Evolutionary conservation across 2,888 invertebrate species (phyloP).

Genomic region (Serrognathus titanus): DNA sequence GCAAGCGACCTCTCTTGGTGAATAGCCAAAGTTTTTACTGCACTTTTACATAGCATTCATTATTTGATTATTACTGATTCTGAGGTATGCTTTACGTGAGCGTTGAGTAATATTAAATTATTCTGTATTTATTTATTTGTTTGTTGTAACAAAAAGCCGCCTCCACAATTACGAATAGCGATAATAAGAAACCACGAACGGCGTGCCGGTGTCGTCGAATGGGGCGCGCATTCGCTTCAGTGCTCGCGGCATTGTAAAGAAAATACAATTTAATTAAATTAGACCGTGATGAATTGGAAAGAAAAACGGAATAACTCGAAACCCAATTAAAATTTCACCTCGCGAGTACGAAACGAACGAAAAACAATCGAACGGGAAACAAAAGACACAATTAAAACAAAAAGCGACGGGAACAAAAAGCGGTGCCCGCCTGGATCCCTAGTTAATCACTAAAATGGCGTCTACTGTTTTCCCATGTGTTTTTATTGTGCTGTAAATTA

Average conservation of each 20-base stretch:
- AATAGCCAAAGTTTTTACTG: too few relatives aligned
- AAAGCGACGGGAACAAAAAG: slow-evolving; percentile 49
- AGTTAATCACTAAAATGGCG: slow-evolving; percentile 54
- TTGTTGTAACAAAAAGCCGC: too few relatives aligned
- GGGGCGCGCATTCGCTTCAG: slow-evolving; percentile 1
- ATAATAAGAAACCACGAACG: too few relatives aligned
- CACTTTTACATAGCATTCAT: too few relatives aligned
- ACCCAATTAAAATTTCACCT: slow-evolving; percentile 49
- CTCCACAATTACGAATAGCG: too few relatives aligned
- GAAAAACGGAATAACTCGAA: slow-evolving; percentile 41
- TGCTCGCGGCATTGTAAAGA: slow-evolving; percentile 10
- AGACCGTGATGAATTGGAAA: slow-evolving; percentile 34
- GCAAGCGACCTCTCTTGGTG: too few relatives aligned
- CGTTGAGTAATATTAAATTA: too few relatives aligned
- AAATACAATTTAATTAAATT: slow-evolving; percentile 35
- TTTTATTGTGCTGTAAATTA: slow-evolving; percentile 53
- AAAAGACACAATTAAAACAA: slow-evolving; percentile 50
- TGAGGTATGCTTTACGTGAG: too few relatives aligned
- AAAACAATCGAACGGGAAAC: slow-evolving; percentile 46
- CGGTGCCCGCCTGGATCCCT: slow-evolving; percentile 48
- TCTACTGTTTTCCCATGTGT: slow-evolving; percentile 54
- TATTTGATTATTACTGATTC: too few relatives aligned
- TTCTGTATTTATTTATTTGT: too few relatives aligned
- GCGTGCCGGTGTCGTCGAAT: too few relatives aligned
- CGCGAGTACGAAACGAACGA: slow-evolving; percentile 42